Conservation (phyloP, 2,888 invertebrate species). For the Coleophora flavipennella region DNA sequence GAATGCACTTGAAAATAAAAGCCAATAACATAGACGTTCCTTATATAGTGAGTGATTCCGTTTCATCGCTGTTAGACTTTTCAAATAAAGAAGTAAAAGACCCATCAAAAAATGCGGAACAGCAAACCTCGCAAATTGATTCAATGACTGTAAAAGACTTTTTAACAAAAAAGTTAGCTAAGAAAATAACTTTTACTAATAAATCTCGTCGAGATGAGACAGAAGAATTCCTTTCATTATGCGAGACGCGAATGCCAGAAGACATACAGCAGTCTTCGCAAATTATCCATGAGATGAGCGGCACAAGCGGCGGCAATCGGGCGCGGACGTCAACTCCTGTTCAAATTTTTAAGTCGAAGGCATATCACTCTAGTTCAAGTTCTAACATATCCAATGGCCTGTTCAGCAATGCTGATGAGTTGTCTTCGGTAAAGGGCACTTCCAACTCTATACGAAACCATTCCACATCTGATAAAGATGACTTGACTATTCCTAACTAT, state of each 20-base stretch:
- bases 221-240: conserved; percentile 52
- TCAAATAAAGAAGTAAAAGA: conserved; percentile 28
- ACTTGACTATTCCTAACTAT: conserved; percentile 61
- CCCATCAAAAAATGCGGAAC: conserved; percentile 37
- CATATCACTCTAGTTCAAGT: conserved; percentile 60
- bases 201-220: conserved; percentile 39
- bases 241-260: conserved; percentile 60
- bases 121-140: conserved; percentile 48
- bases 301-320: conserved; percentile 32
- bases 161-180: conserved; percentile 51
- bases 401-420: conserved; percentile 68
- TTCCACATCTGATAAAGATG: conserved; percentile 63
- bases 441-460: conserved; percentile 55
- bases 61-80: conserved; percentile 31
- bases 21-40: conserved; percentile 37
- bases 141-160: conserved; percentile 67
- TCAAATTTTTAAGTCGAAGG: conserved; percentile 55
- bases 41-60: conserved; percentile 37
- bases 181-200: conserved; percentile 58
- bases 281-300: conserved; percentile 30
- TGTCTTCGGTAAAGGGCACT: conserved; percentile 69
- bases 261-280: conserved; percentile 39
- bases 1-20: conserved; percentile 47
- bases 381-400: conserved; percentile 61
- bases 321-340: conserved; percentile 75